Percentiles rank a stretch among this genome's conserved stretches.
These are phyloP conservation scores for Poeciliopsis paucimaculata DNA, from an alignment of 2,797 vertebrate genomes.

Conservation along the genomic window DNA sequence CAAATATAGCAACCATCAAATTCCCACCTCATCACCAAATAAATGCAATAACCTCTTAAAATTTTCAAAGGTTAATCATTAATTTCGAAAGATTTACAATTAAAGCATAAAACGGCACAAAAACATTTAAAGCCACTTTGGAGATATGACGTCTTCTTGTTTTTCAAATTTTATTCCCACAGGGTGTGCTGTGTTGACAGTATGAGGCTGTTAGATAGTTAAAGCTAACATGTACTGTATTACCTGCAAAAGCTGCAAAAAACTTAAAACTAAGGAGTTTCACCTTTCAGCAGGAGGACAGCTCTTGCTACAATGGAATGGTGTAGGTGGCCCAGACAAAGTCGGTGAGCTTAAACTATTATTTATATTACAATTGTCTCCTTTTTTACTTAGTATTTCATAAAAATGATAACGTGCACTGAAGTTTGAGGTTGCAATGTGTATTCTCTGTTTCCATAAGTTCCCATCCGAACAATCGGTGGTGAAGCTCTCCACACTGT, in stretches of 20 bases:
- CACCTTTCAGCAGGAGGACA: neutral
- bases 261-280: neutral
- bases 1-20: neutral
- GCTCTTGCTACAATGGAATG: neutral
- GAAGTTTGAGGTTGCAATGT: neutral
- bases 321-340: neutral
- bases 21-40: neutral
- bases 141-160: neutral
- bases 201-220: neutral
- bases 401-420: neutral
- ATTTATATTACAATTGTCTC: neutral
- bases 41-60: neutral
- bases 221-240: neutral
- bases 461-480: conserved; percentile 7
- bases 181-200: neutral
- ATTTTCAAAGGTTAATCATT: neutral
- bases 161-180: neutral
- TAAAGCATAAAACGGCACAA: neutral
- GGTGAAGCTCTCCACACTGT: conserved; percentile 44
- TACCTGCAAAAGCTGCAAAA: neutral
- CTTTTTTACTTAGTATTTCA: neutral
- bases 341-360: neutral
- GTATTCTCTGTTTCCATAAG: neutral
- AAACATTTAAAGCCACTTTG: neutral
- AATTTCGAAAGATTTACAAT: neutral